Conservation (phyloP, 2,888 invertebrate species). For the Tachina lurida region DNA sequence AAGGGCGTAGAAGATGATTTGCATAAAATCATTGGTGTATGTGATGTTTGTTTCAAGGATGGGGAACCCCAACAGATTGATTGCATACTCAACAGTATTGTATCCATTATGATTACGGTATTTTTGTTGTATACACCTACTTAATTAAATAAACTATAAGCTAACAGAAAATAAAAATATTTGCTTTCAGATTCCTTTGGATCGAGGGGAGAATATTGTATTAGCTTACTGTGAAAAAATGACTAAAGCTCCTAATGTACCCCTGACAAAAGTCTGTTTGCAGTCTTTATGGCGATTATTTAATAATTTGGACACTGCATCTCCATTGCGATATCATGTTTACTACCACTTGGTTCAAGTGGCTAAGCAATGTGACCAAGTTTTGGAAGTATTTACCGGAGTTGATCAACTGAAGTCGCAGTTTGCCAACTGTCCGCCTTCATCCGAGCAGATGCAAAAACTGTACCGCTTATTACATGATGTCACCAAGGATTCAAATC, state of each 20-base stretch:
- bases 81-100: constrained; percentile 96
- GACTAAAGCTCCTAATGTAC: constrained; percentile 92
- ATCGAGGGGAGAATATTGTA: constrained; percentile 94
- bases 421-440: constrained; percentile 90
- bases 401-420: constrained; percentile 92
- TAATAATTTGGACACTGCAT: constrained; percentile 93
- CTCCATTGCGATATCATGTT: constrained; percentile 94
- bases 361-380: constrained; percentile 93
- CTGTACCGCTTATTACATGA: constrained; percentile 94
- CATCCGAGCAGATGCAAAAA: constrained; percentile 95
- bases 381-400: constrained; percentile 92
- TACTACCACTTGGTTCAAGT: constrained; percentile 96
- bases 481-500: constrained; percentile 92
- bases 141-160: neutral
- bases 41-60: constrained; percentile 95
- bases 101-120: constrained; percentile 96
- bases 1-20: constrained; percentile 96
- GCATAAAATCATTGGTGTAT: constrained; percentile 96
- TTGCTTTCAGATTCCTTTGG: constrained; percentile 88
- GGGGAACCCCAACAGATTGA: constrained; percentile 94
- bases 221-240: constrained; percentile 96
- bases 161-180: neutral
- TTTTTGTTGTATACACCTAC: constrained; percentile 77
- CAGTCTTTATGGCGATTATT: constrained; percentile 96
- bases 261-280: constrained; percentile 90